phyloP scores from a whole-genome alignment of 2,113 vertebrate genomes.

The Platycercus adscitus region DNA sequence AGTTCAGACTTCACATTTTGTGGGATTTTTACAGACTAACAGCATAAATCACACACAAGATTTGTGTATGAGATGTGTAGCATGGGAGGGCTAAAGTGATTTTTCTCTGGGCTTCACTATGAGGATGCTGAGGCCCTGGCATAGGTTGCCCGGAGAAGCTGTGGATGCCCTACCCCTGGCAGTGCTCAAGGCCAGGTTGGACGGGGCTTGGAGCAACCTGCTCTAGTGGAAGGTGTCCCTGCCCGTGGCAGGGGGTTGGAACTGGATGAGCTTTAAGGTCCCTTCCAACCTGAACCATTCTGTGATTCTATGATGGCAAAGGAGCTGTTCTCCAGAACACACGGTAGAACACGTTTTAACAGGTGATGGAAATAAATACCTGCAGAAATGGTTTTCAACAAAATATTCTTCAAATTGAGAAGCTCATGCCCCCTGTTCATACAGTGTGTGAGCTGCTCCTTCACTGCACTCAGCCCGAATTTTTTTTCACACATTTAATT shows the following conservation, averaged over 20 bases:
- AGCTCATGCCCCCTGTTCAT: accelerated
- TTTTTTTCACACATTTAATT: background rate
- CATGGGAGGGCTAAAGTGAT: background rate
- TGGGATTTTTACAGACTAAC: background rate
- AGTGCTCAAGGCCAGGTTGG: background rate
- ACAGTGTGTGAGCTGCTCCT: accelerated
- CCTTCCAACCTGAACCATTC: background rate
- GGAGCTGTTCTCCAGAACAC: background rate
- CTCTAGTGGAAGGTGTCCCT: background rate
- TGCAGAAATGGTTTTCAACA: background rate
- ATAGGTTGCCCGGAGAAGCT: background rate
- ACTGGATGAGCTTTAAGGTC: background rate
- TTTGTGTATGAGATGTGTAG: background rate
- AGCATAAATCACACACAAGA: background rate
- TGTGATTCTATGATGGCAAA: background rate
- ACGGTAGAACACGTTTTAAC: background rate
- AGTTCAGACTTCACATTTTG: background rate
- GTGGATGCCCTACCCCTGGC: background rate
- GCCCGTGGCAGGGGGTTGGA: background rate
- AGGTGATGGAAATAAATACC: background rate
- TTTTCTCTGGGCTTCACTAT: background rate
- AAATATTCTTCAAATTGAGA: background rate
- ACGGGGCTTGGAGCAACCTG: no score
- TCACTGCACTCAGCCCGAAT: accelerated
- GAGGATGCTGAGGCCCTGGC: accelerated